Percentiles rank a stretch among this genome's conserved stretches.
Evolutionary conservation across 2,888 invertebrate species (phyloP).

Genomic region (Chaitophorus viminalis): DNA sequence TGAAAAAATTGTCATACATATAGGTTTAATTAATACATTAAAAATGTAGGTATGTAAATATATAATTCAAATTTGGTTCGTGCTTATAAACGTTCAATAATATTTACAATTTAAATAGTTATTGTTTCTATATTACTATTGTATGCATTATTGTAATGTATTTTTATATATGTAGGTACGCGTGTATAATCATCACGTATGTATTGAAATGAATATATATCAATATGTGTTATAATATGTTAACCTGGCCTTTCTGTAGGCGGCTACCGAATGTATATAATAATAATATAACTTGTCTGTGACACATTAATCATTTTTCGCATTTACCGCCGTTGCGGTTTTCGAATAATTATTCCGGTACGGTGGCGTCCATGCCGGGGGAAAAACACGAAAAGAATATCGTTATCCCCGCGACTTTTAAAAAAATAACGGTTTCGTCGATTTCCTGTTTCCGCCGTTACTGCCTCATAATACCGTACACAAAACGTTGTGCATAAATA

Average conservation of each 20-base stretch:
- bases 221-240: no score
- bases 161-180: no score
- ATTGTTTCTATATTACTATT: no score
- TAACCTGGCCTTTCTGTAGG: not conserved
- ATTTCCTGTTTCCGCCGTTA: slow-evolving; percentile 46
- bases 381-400: slow-evolving; percentile 14
- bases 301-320: not conserved
- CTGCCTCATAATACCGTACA: not conserved
- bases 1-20: no score
- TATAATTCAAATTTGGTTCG: no score
- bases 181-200: no score
- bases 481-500: not conserved
- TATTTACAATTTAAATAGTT: no score
- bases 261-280: not conserved
- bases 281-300: not conserved
- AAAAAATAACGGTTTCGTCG: slow-evolving; percentile 36
- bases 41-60: no score
- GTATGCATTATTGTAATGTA: no score
- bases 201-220: no score
- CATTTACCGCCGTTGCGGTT: not conserved
- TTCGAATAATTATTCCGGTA: not conserved
- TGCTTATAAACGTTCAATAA: no score
- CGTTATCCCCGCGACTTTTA: not conserved
- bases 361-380: not conserved
- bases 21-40: no score